These are phyloP conservation scores for Beroe ovata DNA, from an alignment of 37 sponge, comb jelly and placozoan genomes.

Conservation along the genomic window DNA sequence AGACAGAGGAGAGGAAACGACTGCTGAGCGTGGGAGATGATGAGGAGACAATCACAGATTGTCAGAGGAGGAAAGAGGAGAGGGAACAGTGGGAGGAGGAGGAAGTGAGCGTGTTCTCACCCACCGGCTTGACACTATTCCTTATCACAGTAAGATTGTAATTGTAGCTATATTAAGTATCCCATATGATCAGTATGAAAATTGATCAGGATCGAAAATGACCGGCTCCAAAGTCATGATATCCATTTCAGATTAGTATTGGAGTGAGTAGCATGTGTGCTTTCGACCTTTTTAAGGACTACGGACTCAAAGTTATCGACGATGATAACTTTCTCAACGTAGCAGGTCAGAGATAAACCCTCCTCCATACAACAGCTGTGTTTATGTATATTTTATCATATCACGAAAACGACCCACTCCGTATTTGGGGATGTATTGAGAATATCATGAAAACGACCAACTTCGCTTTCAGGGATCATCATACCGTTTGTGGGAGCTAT, in stretches of 20 bases:
- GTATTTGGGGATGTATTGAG: too few species aligned
- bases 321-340: constrained; percentile 59
- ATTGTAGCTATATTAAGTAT: too few species aligned
- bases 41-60: background rate
- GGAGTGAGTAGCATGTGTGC: constrained; percentile 66
- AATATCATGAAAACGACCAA: too few species aligned
- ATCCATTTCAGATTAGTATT: constrained; percentile 39
- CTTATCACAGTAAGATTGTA: constrained; percentile 40
- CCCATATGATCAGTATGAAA: too few species aligned
- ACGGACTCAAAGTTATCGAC: constrained; percentile 10
- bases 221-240: background rate
- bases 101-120: constrained; percentile 11
- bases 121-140: constrained; percentile 33
- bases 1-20: background rate
- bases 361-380: too few species aligned
- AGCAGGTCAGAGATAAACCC: constrained; percentile 49
- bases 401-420: too few species aligned
- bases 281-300: constrained; percentile 54
- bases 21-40: background rate
- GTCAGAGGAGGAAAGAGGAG: background rate
- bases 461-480: constrained; percentile 16
- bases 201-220: too few species aligned
- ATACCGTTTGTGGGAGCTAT: constrained; percentile 56
- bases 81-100: background rate
- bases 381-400: too few species aligned